Percentiles rank a stretch among this genome's conserved stretches.
Conservation (phyloP, 2,797 vertebrate species). For the Rhinichthys osculus region DNA sequence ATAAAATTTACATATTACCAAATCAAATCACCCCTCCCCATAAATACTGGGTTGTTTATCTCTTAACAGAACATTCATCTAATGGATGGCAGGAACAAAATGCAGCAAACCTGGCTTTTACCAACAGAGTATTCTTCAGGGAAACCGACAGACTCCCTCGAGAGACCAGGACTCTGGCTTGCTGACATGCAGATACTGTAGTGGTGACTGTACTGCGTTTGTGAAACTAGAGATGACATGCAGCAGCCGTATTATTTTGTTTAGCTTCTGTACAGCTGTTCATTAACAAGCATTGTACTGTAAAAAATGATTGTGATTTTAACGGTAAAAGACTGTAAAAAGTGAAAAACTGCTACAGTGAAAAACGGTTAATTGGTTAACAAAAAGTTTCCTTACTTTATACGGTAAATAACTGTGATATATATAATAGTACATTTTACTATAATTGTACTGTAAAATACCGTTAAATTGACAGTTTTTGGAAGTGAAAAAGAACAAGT, state of each 20-base stretch:
- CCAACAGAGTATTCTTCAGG: slow-evolving; percentile 5
- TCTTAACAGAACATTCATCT: slow-evolving; percentile 8
- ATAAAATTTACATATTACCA: slow-evolving; percentile 40
- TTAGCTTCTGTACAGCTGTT: background rate
- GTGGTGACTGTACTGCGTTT: background rate
- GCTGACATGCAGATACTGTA: background rate
- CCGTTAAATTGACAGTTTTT: too few species aligned
- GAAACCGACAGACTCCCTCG: background rate
- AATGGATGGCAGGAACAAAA: slow-evolving; percentile 30
- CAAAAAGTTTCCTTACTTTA: too few species aligned
- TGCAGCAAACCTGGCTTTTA: slow-evolving; percentile 21
- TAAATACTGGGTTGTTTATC: slow-evolving; percentile 16
- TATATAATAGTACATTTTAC: too few species aligned
- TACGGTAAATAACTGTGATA: too few species aligned
- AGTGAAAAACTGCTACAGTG: too few species aligned
- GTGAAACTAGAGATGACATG: background rate
- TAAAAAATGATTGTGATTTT: background rate
- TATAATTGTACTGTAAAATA: too few species aligned
- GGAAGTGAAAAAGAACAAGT: too few species aligned
- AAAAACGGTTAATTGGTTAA: too few species aligned
- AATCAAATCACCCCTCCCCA: background rate
- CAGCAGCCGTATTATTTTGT: background rate
- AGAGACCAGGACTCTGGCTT: slow-evolving; percentile 8
- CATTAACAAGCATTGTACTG: background rate
- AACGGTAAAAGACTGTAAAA: background rate